Conservation (phyloP, 2,888 invertebrate genomes). For the Cotesia congregata region DNA sequence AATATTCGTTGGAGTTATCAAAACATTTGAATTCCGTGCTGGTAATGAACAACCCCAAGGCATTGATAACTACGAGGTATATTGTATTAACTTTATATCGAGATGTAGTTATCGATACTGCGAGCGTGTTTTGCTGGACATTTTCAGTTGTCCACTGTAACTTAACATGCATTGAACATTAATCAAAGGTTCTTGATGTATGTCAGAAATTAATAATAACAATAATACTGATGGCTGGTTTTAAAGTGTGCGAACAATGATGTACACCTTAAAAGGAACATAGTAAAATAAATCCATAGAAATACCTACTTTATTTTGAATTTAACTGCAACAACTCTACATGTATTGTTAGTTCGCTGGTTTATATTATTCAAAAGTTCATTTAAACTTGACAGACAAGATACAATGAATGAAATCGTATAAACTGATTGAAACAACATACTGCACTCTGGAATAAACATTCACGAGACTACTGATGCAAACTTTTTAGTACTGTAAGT, state of each 20-base stretch:
- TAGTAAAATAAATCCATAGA: background rate
- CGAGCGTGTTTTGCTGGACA: background rate
- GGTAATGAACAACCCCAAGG: slow-evolving; percentile 8
- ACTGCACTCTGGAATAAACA: background rate
- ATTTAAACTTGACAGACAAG: background rate
- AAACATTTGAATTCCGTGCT: background rate
- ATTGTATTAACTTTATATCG: background rate
- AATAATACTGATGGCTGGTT: background rate
- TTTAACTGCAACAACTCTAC: background rate
- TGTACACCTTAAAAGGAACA: background rate
- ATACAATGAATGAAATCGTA: background rate
- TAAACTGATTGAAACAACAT: background rate
- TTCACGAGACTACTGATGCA: background rate
- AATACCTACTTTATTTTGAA: background rate
- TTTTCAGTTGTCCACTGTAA: no score
- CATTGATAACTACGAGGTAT: background rate
- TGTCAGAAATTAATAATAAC: no score
- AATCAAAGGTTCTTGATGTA: no score
- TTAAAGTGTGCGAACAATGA: background rate
- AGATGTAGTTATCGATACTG: background rate
- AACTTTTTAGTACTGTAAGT: background rate
- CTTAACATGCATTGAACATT: no score
- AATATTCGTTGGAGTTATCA: slow-evolving; percentile 7
- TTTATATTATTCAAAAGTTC: background rate
- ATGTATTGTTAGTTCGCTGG: background rate